Percentiles rank a stretch among this genome's conserved stretches.
These are phyloP conservation scores for Stramonita haemastoma DNA, from an alignment of 2,888 invertebrate species.

Conservation along the genomic window DNA sequence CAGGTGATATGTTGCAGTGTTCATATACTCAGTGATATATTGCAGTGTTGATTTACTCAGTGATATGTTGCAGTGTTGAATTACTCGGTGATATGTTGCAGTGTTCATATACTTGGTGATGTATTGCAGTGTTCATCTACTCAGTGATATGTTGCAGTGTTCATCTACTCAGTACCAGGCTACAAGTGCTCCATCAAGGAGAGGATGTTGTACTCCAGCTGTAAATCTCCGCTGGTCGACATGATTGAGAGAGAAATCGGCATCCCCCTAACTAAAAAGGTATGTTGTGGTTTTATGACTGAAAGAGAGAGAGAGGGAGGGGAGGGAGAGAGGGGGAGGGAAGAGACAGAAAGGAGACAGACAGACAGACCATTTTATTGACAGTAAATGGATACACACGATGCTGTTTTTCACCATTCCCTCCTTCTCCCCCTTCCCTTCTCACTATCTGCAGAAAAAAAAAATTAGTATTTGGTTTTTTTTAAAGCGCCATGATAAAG, in stretches of 20 bases:
- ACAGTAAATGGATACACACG: too few relatives aligned
- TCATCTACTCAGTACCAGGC: slow-evolving; percentile 99
- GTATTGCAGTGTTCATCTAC: slow-evolving; percentile 92
- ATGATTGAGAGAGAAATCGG: slow-evolving; percentile 86
- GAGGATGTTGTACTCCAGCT: slow-evolving; percentile 98
- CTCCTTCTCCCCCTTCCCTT: too few relatives aligned
- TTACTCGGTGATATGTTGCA: neutral
- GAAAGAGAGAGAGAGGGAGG: neutral
- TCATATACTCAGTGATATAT: neutral
- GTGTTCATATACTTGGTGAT: slow-evolving; percentile 23
- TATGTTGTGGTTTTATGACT: slow-evolving; percentile 72
- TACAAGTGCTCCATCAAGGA: slow-evolving; percentile 97
- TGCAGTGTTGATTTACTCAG: neutral
- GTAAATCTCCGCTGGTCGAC: slow-evolving; percentile 92
- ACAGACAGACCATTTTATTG: too few relatives aligned
- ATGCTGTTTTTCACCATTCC: too few relatives aligned
- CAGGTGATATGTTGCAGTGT: neutral
- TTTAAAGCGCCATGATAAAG: too few relatives aligned
- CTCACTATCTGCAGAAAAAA: too few relatives aligned
- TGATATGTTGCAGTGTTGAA: slow-evolving; percentile 15
- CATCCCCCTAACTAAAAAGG: slow-evolving; percentile 90
- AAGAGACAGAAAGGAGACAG: neutral
- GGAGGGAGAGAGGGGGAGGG: neutral
- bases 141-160: slow-evolving; percentile 92
- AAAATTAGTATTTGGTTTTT: too few relatives aligned